phyloP scores from a whole-genome alignment of 2,888 invertebrate genomes.

The Trissoscelio sp. region DNA sequence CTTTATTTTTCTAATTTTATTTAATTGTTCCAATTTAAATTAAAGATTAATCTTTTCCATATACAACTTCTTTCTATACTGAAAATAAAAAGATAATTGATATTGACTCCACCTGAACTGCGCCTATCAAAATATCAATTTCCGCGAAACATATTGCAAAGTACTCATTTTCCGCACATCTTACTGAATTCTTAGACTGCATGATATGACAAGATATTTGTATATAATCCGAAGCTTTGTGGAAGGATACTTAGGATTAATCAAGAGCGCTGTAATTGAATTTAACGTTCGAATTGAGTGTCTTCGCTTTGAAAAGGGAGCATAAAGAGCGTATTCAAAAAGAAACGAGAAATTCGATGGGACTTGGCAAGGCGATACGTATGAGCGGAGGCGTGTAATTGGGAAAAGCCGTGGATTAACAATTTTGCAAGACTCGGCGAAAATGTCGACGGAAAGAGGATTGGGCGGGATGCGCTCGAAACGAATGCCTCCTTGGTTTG shows the following conservation, averaged over 20 bases:
- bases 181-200: constrained; percentile 5
- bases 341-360: constrained; percentile 67
- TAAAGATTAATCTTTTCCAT: too few relatives aligned
- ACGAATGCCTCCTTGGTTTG: constrained; percentile 51
- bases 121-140: constrained; percentile 18
- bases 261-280: constrained; percentile 81
- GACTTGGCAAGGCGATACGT: constrained; percentile 60
- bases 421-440: constrained; percentile 82
- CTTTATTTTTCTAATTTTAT: too few relatives aligned
- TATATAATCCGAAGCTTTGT: constrained; percentile 67
- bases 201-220: constrained; percentile 55
- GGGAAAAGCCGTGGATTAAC: constrained; percentile 82
- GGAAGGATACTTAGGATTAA: constrained; percentile 81
- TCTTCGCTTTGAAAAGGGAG: constrained; percentile 83
- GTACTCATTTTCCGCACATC: constrained; percentile 6
- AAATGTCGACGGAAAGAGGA: constrained; percentile 77
- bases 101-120: not conserved
- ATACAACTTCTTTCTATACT: too few relatives aligned
- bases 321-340: constrained; percentile 69
- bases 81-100: not conserved
- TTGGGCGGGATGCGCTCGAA: constrained; percentile 61
- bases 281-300: constrained; percentile 82
- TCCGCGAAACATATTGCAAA: constrained; percentile 20
- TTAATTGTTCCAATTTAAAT: too few relatives aligned
- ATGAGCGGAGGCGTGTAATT: constrained; percentile 77